Base-by-base conservation (phyloP, 1,140 invertebrate genomes). In the Odontomachus brunneus region DNA sequence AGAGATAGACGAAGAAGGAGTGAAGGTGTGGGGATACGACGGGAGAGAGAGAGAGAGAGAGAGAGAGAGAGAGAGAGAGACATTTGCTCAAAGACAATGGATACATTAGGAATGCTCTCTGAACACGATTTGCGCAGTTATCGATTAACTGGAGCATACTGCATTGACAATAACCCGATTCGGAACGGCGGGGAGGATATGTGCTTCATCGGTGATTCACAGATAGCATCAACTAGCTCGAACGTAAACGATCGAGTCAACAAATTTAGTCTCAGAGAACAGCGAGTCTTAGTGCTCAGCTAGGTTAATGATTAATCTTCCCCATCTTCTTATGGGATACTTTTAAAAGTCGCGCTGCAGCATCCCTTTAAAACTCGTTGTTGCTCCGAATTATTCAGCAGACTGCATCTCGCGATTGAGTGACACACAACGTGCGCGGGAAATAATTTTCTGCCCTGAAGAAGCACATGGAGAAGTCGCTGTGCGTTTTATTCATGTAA, bases 21-120 rank as follows among this genome's bases (percentile, higher is more conserved):
- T n/a, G n/a, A n/a, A n/a, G n/a, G n/a, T n/a, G n/a, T n/a, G n/a
- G n/a, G n/a, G n/a, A n/a, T n/a, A n/a, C n/a, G n/a, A n/a, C n/a
- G 22, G 22, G 48, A 19, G 44, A 22, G 24, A 14, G 29, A 12
- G 9, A 12, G 29, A 4, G 48, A 11, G 15, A 74, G n/a, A 14
- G 33, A 15, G 9, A 33, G 53, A 81, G 60, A 51, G 65, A 59
- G 49, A 78, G 51, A 51, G 55, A 51, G 66, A 82, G 60, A 76
- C 75, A 78, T 86, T 86, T 85, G 80, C 78, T 89, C 83, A 57
- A 84, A 89, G 90, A 91, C 90, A 91, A 91, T 91, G 74, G 88
- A 81, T 87, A 89, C 88, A 91, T 91, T 91, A 91, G 88, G 73
- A 90, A 91, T 91, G 85, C 89, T 88, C 87, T 84, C 84, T 88